Conservation (phyloP, 37 sponge, comb jelly and placozoan genomes). For the Ianthella basta region DNA sequence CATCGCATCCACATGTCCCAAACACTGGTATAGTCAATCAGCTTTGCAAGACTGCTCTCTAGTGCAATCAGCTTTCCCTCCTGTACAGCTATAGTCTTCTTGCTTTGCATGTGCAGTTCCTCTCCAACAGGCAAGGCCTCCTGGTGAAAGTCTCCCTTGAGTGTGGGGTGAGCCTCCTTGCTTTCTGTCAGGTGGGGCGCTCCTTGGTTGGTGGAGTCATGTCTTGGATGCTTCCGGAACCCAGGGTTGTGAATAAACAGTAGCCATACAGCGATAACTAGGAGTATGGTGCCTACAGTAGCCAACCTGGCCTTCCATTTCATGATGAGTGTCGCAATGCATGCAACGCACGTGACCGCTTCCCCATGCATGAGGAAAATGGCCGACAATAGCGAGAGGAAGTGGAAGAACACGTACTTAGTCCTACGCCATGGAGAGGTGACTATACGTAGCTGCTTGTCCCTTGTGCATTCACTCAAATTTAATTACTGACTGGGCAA, state of each 20-base stretch:
- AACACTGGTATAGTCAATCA: neutral
- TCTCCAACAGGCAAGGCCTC: conserved; percentile 1
- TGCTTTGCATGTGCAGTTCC: neutral
- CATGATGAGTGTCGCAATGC: neutral
- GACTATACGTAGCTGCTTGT: too few relatives aligned
- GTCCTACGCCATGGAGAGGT: conserved; percentile 37
- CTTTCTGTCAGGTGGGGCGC: neutral
- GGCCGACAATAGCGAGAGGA: neutral
- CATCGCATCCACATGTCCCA: conserved; percentile 75
- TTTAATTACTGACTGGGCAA: too few relatives aligned
- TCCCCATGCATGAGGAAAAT: neutral
- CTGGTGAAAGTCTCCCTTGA: neutral
- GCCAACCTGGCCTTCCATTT: neutral
- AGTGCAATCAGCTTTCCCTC: neutral
- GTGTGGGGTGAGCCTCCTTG: conserved; percentile 20
- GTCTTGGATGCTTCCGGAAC: conserved; percentile 14
- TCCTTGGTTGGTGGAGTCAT: neutral
- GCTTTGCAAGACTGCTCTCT: neutral
- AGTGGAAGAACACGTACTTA: conserved; percentile 8
- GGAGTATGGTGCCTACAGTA: neutral
- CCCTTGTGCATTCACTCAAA: too few relatives aligned
- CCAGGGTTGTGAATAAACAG: conserved; percentile 33
- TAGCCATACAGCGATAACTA: neutral
- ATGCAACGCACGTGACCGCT: neutral
- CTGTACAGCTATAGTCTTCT: neutral